Evolutionary conservation across 2,113 vertebrate genomes (phyloP), one percentile per base, ranked within the genome.

Genomic region (human (Homo sapiens)): DNA sequence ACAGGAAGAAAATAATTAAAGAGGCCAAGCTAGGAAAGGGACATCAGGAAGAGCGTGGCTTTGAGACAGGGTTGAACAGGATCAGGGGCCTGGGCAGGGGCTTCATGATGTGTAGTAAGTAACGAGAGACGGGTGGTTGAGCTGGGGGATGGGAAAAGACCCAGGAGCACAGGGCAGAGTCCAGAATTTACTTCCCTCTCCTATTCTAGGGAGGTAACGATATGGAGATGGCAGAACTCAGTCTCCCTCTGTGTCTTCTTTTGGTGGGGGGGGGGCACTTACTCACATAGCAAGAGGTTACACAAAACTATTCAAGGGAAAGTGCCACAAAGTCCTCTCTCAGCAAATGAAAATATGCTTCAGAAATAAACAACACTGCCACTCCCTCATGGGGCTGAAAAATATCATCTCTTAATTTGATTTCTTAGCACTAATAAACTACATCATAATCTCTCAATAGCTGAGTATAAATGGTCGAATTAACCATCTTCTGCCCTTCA

Each of bases 391-490:
- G 30, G 92, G 94, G 50, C 55, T 32, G 2, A 80, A 96, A 95
- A 96, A 40, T 52, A 90, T 50, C 88, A 55, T 52, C 64, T 96
- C 89, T 88, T 90, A 90, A 57, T 81, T 40, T 70, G 83, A 30
- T 43, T 83, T 96, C 83, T 93, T 91, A 88, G 52, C 64, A 64
- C 50, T 86, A 80, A 89, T 87, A 83, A 86, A 55, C 81, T 45
- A 94, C 80, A 72, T 89, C 87, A 95, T 48, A 68, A 68, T 93
- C 52, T 83, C 81, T 88, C 85, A 72, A 90, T 18, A 80, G 61
- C 43, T 40, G 27, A 76, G 64, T 40, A 96, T 81, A 96, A 97
- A 93, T 88, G 93, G 93, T 55, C 87, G 82, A 52, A 97, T 93
- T 93, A 94, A 84, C 84, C 68, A 93, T 45, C 64, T 72, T 85